Percentiles rank a stretch among this genome's conserved stretches.
phyloP scores from a whole-genome alignment of 2,888 invertebrate genomes.

The Serripes groenlandicus region DNA sequence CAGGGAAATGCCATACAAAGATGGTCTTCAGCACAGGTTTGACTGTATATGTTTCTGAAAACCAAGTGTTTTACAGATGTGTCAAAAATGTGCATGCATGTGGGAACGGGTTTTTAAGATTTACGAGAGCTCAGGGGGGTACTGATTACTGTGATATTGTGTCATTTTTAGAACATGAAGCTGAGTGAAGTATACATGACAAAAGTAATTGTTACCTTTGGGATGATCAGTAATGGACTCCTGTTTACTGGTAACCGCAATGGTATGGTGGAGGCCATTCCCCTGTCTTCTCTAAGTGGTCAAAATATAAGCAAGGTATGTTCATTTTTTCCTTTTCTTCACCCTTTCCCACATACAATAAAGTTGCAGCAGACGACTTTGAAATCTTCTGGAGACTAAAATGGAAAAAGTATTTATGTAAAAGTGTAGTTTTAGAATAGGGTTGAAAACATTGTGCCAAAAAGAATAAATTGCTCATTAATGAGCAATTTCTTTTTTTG shows the following conservation, averaged over 20 bases:
- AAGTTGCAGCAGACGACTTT: neutral
- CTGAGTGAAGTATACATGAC: constrained; percentile 62
- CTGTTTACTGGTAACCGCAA: constrained; percentile 72
- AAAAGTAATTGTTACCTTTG: constrained; percentile 59
- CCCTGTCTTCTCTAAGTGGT: neutral
- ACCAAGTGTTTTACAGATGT: no score
- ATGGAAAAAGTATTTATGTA: neutral
- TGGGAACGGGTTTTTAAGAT: no score
- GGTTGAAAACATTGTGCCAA: neutral
- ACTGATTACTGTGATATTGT: no score
- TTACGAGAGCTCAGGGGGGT: no score
- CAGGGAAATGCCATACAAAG: no score
- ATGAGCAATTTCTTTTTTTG: constrained; percentile 3
- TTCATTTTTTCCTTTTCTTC: neutral
- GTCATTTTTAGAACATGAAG: constrained; percentile 65
- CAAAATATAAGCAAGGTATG: neutral
- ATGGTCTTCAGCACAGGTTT: no score
- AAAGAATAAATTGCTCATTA: neutral
- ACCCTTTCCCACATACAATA: neutral
- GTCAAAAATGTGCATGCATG: no score
- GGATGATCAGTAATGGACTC: constrained; percentile 32
- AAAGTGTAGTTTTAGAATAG: neutral
- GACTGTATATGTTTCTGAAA: no score
- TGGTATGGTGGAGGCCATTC: constrained; percentile 72
- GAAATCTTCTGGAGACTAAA: neutral